A percentile compares a stretch with the other conserved stretches of the same genome.
Conservation (phyloP, 1,140 invertebrate genomes). For the Anastrepha ludens region DNA sequence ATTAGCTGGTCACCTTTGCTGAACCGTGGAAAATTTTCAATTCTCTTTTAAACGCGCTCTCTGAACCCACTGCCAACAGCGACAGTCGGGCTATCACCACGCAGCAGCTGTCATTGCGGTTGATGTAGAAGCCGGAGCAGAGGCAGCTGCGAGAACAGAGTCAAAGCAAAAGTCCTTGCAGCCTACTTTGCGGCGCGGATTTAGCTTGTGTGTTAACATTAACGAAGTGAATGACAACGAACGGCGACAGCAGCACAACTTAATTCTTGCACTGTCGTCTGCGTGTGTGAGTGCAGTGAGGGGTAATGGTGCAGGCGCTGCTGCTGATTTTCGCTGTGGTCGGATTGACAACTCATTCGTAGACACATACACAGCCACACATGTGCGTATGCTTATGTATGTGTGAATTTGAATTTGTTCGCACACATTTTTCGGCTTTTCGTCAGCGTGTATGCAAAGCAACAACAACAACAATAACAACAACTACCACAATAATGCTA, state of each 20-base stretch:
- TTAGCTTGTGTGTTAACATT: constrained; percentile 37
- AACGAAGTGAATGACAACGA: neutral
- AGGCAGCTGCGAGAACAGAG: neutral
- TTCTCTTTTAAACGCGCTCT: constrained; percentile 28
- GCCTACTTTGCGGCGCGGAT: neutral
- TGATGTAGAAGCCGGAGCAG: neutral
- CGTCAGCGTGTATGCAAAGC: neutral
- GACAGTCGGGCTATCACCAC: neutral
- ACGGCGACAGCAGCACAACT: neutral
- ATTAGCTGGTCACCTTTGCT: constrained; percentile 30
- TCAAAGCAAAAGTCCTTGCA: constrained; percentile 1
- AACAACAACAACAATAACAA: neutral
- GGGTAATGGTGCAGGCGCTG: neutral
- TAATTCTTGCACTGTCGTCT: neutral
- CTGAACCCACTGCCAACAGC: constrained; percentile 7
- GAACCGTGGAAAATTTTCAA: constrained; percentile 32
- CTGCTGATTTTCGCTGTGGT: neutral
- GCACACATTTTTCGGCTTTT: neutral
- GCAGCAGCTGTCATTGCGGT: neutral
- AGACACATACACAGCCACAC: neutral
- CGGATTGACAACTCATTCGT: neutral
- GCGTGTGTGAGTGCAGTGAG: neutral
- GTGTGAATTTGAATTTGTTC: neutral
- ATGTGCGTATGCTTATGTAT: neutral
- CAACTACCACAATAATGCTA: neutral